Evolutionary conservation across 1,140 invertebrate species (phyloP).

Genomic region (Melipona quadrifasciata): DNA sequence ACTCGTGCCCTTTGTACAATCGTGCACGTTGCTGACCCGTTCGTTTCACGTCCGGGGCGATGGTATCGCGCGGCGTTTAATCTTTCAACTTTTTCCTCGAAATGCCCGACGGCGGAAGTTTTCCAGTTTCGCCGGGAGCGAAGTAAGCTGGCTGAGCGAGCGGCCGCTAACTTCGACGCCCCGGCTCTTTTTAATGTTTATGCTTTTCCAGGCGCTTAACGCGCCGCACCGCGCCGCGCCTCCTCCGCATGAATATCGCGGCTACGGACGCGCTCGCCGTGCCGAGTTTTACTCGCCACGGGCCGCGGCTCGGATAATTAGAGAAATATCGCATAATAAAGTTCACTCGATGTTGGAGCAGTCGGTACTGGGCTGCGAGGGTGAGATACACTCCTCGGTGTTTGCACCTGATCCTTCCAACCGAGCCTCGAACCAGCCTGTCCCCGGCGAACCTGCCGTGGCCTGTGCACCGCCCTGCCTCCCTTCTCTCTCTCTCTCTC

Average conservation of each 20-base stretch:
- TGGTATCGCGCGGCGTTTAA: constrained; percentile 66
- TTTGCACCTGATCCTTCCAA: neutral
- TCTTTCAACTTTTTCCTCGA: constrained; percentile 72
- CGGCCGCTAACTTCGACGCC: constrained; percentile 60
- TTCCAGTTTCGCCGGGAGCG: constrained; percentile 46
- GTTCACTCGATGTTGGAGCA: constrained; percentile 66
- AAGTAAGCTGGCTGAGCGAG: constrained; percentile 32
- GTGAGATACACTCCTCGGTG: neutral
- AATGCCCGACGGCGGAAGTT: constrained; percentile 55
- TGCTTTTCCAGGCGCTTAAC: constrained; percentile 60
- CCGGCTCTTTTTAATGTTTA: constrained; percentile 65
- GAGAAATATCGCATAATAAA: constrained; percentile 81
- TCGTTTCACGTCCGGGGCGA: constrained; percentile 6
- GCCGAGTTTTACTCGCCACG: constrained; percentile 40
- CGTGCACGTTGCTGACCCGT: neutral
- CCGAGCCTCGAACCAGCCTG: neutral
- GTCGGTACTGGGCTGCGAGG: neutral
- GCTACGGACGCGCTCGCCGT: neutral
- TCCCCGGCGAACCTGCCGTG: neutral
- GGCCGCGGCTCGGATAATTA: constrained; percentile 76
- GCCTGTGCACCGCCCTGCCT: neutral
- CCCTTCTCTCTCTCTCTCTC: no score
- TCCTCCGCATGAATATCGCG: constrained; percentile 55
- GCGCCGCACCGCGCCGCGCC: neutral
- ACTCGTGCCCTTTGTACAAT: neutral